These are phyloP conservation scores for Sciurus niger DNA, from an alignment of 2,113 vertebrate genomes.

Conservation along the genomic window DNA sequence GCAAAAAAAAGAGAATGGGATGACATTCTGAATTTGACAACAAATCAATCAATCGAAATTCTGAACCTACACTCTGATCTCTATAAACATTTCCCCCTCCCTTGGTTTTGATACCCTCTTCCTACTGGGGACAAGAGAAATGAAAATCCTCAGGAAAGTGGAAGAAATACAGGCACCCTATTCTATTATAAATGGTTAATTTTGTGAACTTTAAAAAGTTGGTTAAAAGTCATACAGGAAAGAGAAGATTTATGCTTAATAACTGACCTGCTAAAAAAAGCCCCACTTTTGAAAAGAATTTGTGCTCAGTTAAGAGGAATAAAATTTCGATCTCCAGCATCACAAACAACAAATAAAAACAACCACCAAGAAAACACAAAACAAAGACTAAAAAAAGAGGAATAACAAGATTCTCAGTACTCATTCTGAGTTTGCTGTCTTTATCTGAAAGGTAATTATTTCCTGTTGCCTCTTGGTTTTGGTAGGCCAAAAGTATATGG, in stretches of 20 bases:
- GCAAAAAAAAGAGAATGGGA: background rate
- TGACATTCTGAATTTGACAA: background rate
- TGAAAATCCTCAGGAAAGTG: background rate
- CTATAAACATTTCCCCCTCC: background rate
- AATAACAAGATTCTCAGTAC: background rate
- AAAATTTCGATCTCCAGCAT: background rate
- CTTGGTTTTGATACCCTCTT: background rate
- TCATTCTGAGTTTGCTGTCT: constrained; percentile 9
- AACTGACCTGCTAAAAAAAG: background rate
- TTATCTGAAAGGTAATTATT: constrained; percentile 12
- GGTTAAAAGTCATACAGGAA: background rate
- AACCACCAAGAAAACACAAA: background rate
- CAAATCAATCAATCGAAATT: background rate
- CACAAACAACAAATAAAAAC: background rate
- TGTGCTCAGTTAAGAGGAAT: background rate
- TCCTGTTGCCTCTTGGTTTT: background rate
- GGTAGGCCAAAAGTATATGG: background rate
- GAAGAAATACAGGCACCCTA: background rate
- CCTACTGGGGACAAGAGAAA: background rate
- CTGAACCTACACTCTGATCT: background rate
- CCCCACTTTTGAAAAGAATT: background rate
- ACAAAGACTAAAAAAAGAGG: background rate
- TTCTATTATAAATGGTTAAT: background rate
- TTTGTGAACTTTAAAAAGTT: constrained; percentile 20
- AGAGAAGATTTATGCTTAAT: background rate